Evolutionary conservation across 2,797 vertebrate species (phyloP).

Genomic region (Pseudochromis fuscus): DNA sequence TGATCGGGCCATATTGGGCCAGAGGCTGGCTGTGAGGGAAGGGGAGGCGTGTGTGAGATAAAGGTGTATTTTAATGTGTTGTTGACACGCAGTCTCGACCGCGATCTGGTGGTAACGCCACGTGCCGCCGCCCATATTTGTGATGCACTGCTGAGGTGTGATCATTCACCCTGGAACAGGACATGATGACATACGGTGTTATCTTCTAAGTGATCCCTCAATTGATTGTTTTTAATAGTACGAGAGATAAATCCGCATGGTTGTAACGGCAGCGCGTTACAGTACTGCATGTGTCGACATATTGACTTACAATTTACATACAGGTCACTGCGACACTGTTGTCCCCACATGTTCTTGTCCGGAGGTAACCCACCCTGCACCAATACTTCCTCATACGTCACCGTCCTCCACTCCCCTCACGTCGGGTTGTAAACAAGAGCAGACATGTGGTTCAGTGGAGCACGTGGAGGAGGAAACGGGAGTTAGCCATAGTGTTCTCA

Average conservation of each 20-base stretch:
- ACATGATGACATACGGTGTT: not conserved
- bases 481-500: not conserved
- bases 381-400: conserved; percentile 76
- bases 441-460: conserved; percentile 67
- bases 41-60: conserved; percentile 4
- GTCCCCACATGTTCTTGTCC: conserved; percentile 68
- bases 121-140: conserved; percentile 46
- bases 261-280: not conserved
- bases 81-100: conserved; percentile 55
- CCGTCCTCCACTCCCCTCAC: conserved; percentile 29
- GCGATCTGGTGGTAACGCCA: conserved; percentile 54
- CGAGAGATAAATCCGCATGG: not conserved
- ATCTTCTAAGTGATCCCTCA: not conserved
- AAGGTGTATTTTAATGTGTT: conserved; percentile 34
- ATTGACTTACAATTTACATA: conserved; percentile 19
- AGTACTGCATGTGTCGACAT: not conserved
- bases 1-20: conserved; percentile 20
- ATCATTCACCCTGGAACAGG: not conserved
- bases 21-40: conserved; percentile 11
- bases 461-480: conserved; percentile 59
- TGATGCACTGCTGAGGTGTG: conserved; percentile 4
- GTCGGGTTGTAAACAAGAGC: conserved; percentile 79
- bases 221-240: not conserved
- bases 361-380: conserved; percentile 60
- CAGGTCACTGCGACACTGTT: conserved; percentile 78